Percentiles rank a stretch among this genome's conserved stretches.
Conservation (phyloP, 2,888 invertebrate genomes). For the Mystacides longicornis region DNA sequence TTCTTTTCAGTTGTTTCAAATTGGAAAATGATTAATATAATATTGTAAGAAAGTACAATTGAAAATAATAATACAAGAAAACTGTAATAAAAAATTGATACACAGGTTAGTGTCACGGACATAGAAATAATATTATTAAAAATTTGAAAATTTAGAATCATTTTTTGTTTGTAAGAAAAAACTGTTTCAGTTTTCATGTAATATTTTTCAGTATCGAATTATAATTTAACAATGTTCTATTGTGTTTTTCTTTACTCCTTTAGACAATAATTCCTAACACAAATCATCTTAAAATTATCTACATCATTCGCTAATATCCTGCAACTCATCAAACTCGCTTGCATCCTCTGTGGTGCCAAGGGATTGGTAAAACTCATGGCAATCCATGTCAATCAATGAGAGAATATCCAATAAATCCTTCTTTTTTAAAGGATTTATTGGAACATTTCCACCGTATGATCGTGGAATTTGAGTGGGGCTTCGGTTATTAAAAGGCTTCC, state of each 20-base stretch:
- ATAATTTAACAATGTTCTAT: no score
- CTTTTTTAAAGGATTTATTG: background rate
- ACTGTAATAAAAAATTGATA: background rate
- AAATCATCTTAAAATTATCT: no score
- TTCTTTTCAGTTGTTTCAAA: no score
- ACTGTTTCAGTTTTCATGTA: no score
- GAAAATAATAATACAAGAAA: background rate
- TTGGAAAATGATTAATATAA: background rate
- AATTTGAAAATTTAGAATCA: no score
- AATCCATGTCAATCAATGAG: conserved; percentile 1
- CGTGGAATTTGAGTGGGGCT: background rate
- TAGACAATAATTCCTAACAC: no score
- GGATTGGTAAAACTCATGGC: background rate
- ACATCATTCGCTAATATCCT: background rate
- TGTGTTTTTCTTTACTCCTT: no score
- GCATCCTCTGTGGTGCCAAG: background rate
- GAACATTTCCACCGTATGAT: background rate
- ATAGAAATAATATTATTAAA: background rate
- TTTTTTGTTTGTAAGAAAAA: no score
- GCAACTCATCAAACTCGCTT: background rate
- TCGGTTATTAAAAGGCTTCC: background rate
- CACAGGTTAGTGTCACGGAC: background rate
- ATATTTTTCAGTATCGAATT: no score
- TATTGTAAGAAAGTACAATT: background rate
- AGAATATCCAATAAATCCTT: background rate